phyloP scores from a whole-genome alignment of 2,797 vertebrate genomes.

The Trachurus trachurus region DNA sequence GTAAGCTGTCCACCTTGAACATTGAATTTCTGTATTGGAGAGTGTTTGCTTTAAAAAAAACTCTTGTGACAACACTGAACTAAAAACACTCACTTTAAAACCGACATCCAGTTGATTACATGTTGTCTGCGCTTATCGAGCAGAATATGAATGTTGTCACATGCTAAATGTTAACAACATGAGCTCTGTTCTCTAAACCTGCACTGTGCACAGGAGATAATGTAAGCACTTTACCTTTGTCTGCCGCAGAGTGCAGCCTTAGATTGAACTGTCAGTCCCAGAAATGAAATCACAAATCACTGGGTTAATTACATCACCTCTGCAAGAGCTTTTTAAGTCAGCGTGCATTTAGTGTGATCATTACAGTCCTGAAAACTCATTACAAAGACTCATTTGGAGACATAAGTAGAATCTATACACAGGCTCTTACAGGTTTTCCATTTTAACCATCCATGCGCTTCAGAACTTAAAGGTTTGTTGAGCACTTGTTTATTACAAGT shows the following conservation, averaged over 20 bases:
- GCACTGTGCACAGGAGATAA: neutral
- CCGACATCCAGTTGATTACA: neutral
- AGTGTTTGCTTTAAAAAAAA: neutral
- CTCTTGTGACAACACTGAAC: neutral
- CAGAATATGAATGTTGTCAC: neutral
- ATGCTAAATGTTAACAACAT: neutral
- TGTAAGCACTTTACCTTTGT: neutral
- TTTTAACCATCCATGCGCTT: neutral
- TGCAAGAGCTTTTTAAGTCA: neutral
- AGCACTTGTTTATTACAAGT: neutral
- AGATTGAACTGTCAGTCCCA: conserved; percentile 2
- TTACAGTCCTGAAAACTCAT: conserved; percentile 17
- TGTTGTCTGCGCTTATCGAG: neutral
- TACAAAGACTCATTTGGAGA: neutral
- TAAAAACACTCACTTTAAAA: neutral
- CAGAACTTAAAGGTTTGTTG: neutral
- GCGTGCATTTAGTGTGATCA: neutral
- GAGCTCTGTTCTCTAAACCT: neutral
- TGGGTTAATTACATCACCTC: conserved; percentile 14
- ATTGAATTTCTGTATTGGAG: neutral
- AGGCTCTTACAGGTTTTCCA: neutral
- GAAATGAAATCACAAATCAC: conserved; percentile 24
- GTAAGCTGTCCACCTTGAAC: neutral
- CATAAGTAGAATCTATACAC: neutral
- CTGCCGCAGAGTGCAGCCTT: neutral